Percentiles rank a stretch among this genome's conserved stretches.
Evolutionary conservation across 2,797 vertebrate genomes (phyloP).

Genomic region (Pristis pectinata): DNA sequence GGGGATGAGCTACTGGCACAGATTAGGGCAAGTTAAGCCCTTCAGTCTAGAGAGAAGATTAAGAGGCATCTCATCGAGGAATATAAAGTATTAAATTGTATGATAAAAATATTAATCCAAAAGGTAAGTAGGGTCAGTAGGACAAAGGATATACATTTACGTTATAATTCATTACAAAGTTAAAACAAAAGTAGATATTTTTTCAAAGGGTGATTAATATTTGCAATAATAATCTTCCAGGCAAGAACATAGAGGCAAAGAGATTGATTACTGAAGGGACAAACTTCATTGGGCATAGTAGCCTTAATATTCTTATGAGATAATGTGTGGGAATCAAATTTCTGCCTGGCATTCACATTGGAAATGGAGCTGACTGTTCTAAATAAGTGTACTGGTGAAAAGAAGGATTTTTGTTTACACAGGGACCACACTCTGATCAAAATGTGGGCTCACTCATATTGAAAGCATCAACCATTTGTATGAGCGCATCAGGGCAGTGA

Average conservation of each 20-base stretch:
- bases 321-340: not conserved
- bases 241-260: too few species aligned
- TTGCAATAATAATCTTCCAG: not conserved
- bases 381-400: not conserved
- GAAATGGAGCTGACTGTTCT: not conserved
- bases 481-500: not conserved
- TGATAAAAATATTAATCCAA: slow-evolving; percentile 15
- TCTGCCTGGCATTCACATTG: not conserved
- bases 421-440: not conserved
- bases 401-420: not conserved
- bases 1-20: not conserved
- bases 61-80: not conserved
- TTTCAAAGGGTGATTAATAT: not conserved
- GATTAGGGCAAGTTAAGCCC: slow-evolving; percentile 28
- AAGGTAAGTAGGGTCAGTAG: slow-evolving; percentile 2
- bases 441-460: not conserved
- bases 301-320: not conserved
- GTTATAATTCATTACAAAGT: not conserved
- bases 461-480: not conserved
- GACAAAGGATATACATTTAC: slow-evolving; percentile 11
- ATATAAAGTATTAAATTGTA: slow-evolving; percentile 14
- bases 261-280: not conserved
- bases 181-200: not conserved
- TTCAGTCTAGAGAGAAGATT: slow-evolving; percentile 18
- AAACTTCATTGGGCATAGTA: not conserved